Percentiles rank a stretch among this genome's conserved stretches.
Conservation (phyloP, 2,797 vertebrate species). For the Nannoperca australis region DNA sequence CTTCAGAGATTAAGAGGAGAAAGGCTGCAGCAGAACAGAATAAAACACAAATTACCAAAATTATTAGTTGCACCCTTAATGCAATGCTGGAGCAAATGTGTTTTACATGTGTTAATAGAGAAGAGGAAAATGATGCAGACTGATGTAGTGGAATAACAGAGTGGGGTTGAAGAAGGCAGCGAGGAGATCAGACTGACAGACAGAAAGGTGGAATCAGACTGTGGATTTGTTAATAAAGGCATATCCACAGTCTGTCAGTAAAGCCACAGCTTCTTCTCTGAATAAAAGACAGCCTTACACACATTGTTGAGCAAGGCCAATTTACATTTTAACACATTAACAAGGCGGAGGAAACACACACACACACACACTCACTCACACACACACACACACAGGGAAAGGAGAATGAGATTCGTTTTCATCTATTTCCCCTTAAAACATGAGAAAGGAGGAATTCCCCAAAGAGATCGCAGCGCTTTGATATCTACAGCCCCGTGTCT, state of each 20-base stretch:
- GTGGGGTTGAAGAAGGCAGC: constrained; percentile 21
- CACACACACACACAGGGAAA: constrained; percentile 47
- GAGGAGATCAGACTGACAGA: constrained; percentile 38
- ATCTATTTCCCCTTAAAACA: constrained; percentile 79
- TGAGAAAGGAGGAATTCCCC: constrained; percentile 78
- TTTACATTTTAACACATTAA: constrained; percentile 82
- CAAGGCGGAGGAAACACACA: constrained; percentile 57
- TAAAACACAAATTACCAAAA: constrained; percentile 6
- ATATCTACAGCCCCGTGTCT: constrained; percentile 75
- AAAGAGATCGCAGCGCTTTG: constrained; percentile 72
- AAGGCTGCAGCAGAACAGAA: background rate
- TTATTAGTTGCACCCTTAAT: constrained; percentile 1
- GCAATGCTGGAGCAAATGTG: constrained; percentile 6
- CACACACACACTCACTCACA: constrained; percentile 31
- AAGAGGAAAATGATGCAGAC: constrained; percentile 2
- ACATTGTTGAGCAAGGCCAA: constrained; percentile 63
- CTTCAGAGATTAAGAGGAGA: background rate
- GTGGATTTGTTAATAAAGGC: constrained; percentile 68
- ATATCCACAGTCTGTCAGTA: constrained; percentile 59
- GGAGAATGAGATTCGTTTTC: constrained; percentile 72
- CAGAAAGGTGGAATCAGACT: constrained; percentile 46
- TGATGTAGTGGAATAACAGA: constrained; percentile 19
- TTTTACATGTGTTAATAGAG: constrained; percentile 18
- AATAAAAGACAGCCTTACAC: constrained; percentile 49
- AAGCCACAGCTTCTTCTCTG: constrained; percentile 50